Conservation (phyloP, 2,797 vertebrate species). For the Loris lydekkerianus region DNA sequence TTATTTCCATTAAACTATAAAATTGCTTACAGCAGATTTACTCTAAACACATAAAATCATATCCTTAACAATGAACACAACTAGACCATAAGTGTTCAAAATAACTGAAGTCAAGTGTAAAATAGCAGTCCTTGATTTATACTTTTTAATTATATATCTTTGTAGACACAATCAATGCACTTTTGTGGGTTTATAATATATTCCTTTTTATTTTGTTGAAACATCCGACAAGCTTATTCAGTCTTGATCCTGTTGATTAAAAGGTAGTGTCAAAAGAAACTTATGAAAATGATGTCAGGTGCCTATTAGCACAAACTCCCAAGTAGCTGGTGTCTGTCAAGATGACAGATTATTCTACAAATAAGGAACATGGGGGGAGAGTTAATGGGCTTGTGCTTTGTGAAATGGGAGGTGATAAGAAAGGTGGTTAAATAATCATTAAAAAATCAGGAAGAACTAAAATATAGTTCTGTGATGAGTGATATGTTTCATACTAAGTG, state of each 20-base stretch:
- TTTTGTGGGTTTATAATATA: constrained; percentile 84
- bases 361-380: neutral
- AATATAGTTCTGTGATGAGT: constrained; percentile 3
- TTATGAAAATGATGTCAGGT: constrained; percentile 86
- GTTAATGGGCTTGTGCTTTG: constrained; percentile 79
- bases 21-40: constrained; percentile 88
- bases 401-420: constrained; percentile 67
- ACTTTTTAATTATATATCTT: constrained; percentile 90
- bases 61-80: constrained; percentile 85
- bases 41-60: constrained; percentile 86
- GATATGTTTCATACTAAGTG: constrained; percentile 5
- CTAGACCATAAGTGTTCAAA: constrained; percentile 86
- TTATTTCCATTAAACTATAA: constrained; percentile 91
- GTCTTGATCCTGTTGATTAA: constrained; percentile 87
- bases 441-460: constrained; percentile 43
- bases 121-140: constrained; percentile 88
- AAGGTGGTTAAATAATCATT: constrained; percentile 81
- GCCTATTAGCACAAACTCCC: constrained; percentile 87
- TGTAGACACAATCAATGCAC: constrained; percentile 88
- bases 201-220: constrained; percentile 85
- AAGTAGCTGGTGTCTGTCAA: constrained; percentile 85
- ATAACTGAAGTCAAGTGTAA: constrained; percentile 89
- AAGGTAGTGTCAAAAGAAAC: constrained; percentile 87
- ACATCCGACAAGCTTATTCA: constrained; percentile 85
- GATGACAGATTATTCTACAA: constrained; percentile 84